These are phyloP conservation scores for Chondrosia reniformis DNA, from an alignment of 37 sponge, comb jelly and placozoan genomes.

Conservation along the genomic window DNA sequence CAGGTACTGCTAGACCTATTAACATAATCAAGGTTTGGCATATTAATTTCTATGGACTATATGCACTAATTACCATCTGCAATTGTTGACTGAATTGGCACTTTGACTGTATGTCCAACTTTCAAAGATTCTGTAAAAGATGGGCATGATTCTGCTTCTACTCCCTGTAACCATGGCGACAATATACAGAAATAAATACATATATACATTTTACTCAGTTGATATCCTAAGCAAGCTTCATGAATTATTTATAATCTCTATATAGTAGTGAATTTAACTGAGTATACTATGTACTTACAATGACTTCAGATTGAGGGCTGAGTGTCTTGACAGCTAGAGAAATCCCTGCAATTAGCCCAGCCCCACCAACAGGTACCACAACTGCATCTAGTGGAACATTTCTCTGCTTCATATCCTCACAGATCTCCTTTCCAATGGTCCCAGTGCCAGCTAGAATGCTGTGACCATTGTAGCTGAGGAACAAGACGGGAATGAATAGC, in stretches of 20 bases:
- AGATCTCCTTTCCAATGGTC: conserved; percentile 76
- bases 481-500: not conserved
- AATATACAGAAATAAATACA: not conserved
- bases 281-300: conserved; percentile 70
- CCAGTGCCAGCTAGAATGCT: conserved; percentile 82
- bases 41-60: no score
- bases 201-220: no score
- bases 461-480: conserved; percentile 67
- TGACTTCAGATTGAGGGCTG: conserved; percentile 56
- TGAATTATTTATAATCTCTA: no score
- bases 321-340: conserved; percentile 75
- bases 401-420: conserved; percentile 64
- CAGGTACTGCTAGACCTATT: conserved; percentile 57
- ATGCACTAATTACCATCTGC: conserved; percentile 74
- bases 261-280: no score
- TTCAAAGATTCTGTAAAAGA: conserved; percentile 68
- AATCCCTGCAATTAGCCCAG: conserved; percentile 82
- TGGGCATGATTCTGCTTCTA: conserved; percentile 73
- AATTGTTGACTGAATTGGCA: conserved; percentile 46
- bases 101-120: conserved; percentile 58
- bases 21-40: no score
- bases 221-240: no score
- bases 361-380: conserved; percentile 88
- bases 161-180: conserved; percentile 49
- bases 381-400: conserved; percentile 57